Percentiles rank a stretch among this genome's conserved stretches.
Conservation (phyloP, 2,888 invertebrate species). For the Tuta absoluta region DNA sequence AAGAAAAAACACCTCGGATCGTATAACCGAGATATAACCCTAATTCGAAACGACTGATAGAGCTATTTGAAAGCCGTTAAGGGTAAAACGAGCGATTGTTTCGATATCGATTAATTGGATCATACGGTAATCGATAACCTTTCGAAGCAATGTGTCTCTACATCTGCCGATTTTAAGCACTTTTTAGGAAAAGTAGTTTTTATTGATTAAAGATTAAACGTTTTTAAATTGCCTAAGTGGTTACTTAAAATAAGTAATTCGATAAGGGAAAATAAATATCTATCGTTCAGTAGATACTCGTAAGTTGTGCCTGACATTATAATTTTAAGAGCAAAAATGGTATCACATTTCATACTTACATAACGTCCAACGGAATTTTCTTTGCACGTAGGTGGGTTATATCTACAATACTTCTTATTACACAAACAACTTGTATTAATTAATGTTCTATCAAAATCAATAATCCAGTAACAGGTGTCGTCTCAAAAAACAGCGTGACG, state of each 20-base stretch:
- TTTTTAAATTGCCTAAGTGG: conserved; percentile 32
- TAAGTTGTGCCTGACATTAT: no score
- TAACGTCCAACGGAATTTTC: no score
- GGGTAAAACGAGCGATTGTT: conserved; percentile 68
- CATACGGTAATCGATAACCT: conserved; percentile 78
- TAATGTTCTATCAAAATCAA: conserved; percentile 59
- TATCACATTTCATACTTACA: no score
- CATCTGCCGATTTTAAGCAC: conserved; percentile 61
- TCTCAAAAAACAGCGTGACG: conserved; percentile 68
- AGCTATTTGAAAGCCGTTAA: conserved; percentile 74
- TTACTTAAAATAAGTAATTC: background rate
- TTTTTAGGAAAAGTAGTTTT: background rate
- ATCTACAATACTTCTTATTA: conserved; percentile 17
- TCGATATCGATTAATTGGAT: conserved; percentile 80
- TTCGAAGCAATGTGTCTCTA: conserved; percentile 66
- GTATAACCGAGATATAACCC: conserved; percentile 75
- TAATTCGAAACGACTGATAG: conserved; percentile 74
- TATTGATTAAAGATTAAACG: conserved; percentile 21
- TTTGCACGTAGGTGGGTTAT: background rate
- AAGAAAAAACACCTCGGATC: conserved; percentile 62
- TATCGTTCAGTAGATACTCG: background rate
- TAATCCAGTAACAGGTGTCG: conserved; percentile 71
- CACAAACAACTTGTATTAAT: conserved; percentile 48
- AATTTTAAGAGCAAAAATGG: no score
- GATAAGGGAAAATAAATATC: background rate